These are phyloP conservation scores for Saccostrea echinata DNA, from an alignment of 1,140 invertebrate genomes.

Conservation along the genomic window DNA sequence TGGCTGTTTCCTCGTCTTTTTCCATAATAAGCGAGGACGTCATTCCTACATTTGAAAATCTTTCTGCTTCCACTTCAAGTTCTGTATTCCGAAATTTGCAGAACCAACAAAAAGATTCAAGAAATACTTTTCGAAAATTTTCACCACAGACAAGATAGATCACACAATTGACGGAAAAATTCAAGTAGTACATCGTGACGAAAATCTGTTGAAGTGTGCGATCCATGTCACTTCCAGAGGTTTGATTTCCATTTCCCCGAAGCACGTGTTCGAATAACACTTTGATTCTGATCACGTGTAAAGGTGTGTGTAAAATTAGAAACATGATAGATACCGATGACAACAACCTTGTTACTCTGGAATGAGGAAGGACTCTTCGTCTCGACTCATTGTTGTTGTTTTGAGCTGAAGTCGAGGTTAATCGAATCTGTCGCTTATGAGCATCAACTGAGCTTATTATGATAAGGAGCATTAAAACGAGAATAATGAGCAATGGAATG, in stretches of 20 bases:
- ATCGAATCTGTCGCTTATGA: constrained; percentile 45
- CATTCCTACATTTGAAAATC: constrained; percentile 14
- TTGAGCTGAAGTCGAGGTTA: background rate
- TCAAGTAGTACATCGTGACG: constrained; percentile 87
- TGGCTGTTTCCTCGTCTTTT: constrained; percentile 1
- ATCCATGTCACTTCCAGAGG: constrained; percentile 45
- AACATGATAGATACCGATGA: constrained; percentile 90
- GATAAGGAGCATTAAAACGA: constrained; percentile 84
- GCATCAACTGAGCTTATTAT: constrained; percentile 70
- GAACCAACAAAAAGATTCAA: constrained; percentile 22
- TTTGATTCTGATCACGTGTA: constrained; percentile 76
- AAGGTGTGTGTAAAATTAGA: constrained; percentile 88
- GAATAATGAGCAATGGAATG: constrained; percentile 82
- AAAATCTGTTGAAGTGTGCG: constrained; percentile 82
- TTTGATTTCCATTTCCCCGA: background rate
- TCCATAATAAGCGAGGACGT: constrained; percentile 10
- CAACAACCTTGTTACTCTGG: constrained; percentile 89
- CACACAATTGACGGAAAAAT: constrained; percentile 92
- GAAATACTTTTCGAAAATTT: constrained; percentile 61
- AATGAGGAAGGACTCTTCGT: constrained; percentile 80
- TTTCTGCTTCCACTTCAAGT: constrained; percentile 18
- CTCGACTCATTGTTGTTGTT: constrained; percentile 41
- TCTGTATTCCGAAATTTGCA: constrained; percentile 19
- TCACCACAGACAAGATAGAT: constrained; percentile 83
- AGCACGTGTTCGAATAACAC: constrained; percentile 64